These are phyloP conservation scores for Agraylea sexmaculata DNA, from an alignment of 1,140 invertebrate genomes.

Conservation along the genomic window DNA sequence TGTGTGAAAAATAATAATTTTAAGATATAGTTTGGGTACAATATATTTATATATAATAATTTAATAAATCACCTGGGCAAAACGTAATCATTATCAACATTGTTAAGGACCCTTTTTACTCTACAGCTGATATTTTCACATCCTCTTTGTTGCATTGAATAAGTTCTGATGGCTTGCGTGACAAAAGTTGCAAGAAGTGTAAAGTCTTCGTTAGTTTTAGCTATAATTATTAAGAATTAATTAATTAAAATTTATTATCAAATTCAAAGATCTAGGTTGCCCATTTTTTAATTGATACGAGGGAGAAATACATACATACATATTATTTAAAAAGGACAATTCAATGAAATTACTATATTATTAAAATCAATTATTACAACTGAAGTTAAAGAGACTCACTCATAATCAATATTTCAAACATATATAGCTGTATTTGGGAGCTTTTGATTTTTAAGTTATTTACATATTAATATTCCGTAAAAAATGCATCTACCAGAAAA, in stretches of 20 bases:
- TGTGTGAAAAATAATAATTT: neutral
- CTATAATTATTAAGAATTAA: constrained; percentile 8
- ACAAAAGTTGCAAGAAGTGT: constrained; percentile 13
- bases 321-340: too few relatives aligned
- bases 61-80: constrained; percentile 11
- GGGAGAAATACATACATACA: too few relatives aligned
- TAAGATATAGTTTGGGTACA: neutral
- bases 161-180: constrained; percentile 17
- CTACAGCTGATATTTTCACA: constrained; percentile 18
- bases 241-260: neutral
- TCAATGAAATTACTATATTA: too few relatives aligned
- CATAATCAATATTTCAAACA: neutral
- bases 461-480: too few relatives aligned
- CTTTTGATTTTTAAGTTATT: too few relatives aligned
- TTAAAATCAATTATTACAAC: too few relatives aligned
- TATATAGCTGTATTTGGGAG: too few relatives aligned
- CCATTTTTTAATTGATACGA: too few relatives aligned
- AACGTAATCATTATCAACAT: constrained; percentile 16
- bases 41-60: neutral
- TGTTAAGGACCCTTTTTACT: constrained; percentile 16
- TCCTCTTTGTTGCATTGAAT: constrained; percentile 17
- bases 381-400: neutral
- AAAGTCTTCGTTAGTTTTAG: constrained; percentile 6
- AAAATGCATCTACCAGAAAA: too few relatives aligned
- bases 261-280: too few relatives aligned